Conservation (phyloP, 2,888 invertebrate species). For the Theretra japonica region DNA sequence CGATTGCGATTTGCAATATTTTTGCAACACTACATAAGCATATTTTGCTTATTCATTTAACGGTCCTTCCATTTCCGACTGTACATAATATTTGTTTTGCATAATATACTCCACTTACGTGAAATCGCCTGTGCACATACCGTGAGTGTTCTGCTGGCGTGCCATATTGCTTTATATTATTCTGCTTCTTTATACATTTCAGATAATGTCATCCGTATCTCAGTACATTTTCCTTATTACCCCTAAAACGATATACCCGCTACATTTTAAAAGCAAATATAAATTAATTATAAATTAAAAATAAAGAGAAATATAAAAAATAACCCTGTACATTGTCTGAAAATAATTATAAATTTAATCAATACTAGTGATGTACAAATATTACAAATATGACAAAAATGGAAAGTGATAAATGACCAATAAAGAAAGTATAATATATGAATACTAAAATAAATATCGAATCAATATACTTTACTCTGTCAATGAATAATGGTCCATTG, state of each 20-base stretch:
- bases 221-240: neutral
- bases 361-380: too few species aligned
- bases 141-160: neutral
- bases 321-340: too few species aligned
- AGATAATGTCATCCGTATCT: constrained; percentile 6
- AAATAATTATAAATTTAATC: too few species aligned
- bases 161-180: neutral
- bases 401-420: too few species aligned
- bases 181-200: neutral
- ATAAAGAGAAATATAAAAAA: neutral
- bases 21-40: too few species aligned
- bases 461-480: too few species aligned
- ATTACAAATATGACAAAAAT: too few species aligned
- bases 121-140: neutral
- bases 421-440: too few species aligned
- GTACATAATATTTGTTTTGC: neutral
- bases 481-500: too few species aligned
- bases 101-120: constrained; percentile 15
- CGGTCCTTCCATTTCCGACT: neutral
- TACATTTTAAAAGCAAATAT: neutral
- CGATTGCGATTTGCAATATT: too few species aligned
- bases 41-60: too few species aligned
- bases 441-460: too few species aligned
- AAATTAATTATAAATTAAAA: neutral
- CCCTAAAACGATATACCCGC: neutral